Percentiles rank a stretch among this genome's conserved stretches.
Evolutionary conservation across 1,140 invertebrate genomes (phyloP).

Genomic region (Drosophila sp.): DNA sequence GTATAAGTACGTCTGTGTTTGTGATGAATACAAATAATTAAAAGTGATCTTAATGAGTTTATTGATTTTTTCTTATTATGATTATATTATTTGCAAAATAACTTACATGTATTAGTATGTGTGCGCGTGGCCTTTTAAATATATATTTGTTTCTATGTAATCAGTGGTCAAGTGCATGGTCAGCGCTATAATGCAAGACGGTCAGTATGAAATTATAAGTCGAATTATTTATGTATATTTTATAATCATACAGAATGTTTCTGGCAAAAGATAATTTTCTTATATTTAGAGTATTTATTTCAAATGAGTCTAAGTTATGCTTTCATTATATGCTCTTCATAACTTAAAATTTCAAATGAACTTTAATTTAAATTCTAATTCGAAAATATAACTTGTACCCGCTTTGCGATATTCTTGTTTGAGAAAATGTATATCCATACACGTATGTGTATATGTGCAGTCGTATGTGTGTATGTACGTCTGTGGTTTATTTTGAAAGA

Average conservation of each 20-base stretch:
- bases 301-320: too few relatives aligned
- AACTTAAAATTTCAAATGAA: too few relatives aligned
- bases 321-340: too few relatives aligned
- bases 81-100: not conserved
- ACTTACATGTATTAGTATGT: too few relatives aligned
- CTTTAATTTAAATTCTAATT: conserved; percentile 10
- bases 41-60: not conserved
- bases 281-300: too few relatives aligned
- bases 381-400: not conserved
- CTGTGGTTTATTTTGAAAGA: conserved; percentile 51
- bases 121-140: too few relatives aligned
- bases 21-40: not conserved
- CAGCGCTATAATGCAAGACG: too few relatives aligned
- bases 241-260: too few relatives aligned
- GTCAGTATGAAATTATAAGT: too few relatives aligned
- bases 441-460: not conserved
- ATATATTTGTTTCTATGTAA: too few relatives aligned
- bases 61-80: not conserved
- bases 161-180: too few relatives aligned
- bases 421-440: not conserved
- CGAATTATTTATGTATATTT: too few relatives aligned
- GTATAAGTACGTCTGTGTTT: not conserved
- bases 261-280: not conserved
- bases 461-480: not conserved
- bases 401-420: conserved; percentile 1